Evolutionary conservation across 2,888 invertebrate genomes (phyloP).

Genomic region (Pyrocoelia pectoralis): DNA sequence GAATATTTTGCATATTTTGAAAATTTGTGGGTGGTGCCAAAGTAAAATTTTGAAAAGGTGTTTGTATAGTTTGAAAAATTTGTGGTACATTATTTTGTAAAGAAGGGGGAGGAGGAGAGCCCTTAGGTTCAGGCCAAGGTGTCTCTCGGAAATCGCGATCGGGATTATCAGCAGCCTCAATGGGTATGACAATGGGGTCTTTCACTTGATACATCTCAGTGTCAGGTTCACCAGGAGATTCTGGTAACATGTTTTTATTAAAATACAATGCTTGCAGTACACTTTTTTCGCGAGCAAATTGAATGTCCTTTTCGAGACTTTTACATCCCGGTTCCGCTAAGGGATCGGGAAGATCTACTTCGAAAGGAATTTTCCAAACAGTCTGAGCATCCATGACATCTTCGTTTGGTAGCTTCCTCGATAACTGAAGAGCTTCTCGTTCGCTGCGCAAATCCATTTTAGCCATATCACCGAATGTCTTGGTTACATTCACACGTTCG

Average conservation of each 20-base stretch:
- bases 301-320: constrained; percentile 87
- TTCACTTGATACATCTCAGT: constrained; percentile 77
- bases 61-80: constrained; percentile 53
- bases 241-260: constrained; percentile 83
- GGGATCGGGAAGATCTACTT: constrained; percentile 73
- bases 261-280: constrained; percentile 85
- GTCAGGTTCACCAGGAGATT: constrained; percentile 87
- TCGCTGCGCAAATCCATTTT: constrained; percentile 88
- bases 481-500: constrained; percentile 94
- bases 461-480: constrained; percentile 90
- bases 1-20: constrained; percentile 18
- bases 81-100: constrained; percentile 51
- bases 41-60: constrained; percentile 21
- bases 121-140: constrained; percentile 88
- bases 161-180: constrained; percentile 88
- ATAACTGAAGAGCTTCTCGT: constrained; percentile 81
- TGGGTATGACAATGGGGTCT: constrained; percentile 85
- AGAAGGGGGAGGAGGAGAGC: constrained; percentile 62
- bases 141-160: constrained; percentile 81
- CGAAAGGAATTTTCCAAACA: constrained; percentile 76
- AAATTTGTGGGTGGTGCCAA: constrained; percentile 32
- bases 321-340: constrained; percentile 75
- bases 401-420: constrained; percentile 76
- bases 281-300: constrained; percentile 85
- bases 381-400: constrained; percentile 85